Evolutionary conservation across 1,140 invertebrate genomes (phyloP).

Genomic region (Dufourea novaeangliae): DNA sequence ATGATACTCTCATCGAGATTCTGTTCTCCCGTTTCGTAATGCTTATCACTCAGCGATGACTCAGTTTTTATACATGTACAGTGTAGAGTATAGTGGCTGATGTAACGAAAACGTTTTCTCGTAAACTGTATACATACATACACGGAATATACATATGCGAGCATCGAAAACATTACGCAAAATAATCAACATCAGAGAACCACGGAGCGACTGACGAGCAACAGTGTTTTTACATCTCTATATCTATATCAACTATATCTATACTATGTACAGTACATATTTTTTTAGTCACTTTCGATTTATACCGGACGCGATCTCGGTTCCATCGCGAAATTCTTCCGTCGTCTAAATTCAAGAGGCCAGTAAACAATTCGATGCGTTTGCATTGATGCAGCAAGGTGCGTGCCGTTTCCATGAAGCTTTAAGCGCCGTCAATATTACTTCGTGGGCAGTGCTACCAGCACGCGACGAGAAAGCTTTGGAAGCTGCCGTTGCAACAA

Average conservation of each 20-base stretch:
- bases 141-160: slow-evolving; percentile 8
- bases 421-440: slow-evolving; percentile 83
- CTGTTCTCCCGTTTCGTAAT: neutral
- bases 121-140: neutral
- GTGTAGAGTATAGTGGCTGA: no score
- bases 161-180: slow-evolving; percentile 2
- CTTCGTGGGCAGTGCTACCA: slow-evolving; percentile 87
- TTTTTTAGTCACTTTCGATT: neutral
- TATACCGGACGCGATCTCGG: no score
- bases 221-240: no score
- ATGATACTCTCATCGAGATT: neutral
- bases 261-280: no score
- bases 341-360: no score
- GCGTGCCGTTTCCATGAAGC: slow-evolving; percentile 83
- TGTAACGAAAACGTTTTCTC: slow-evolving; percentile 22
- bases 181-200: neutral
- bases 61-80: slow-evolving; percentile 2
- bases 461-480: slow-evolving; percentile 86
- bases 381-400: slow-evolving; percentile 81
- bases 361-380: neutral
- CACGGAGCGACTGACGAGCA: no score
- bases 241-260: no score
- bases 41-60: slow-evolving; percentile 15
- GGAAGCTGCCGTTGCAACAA: slow-evolving; percentile 85
- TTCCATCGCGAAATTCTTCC: no score